Evolutionary conservation across 2,113 vertebrate genomes (phyloP).

Genomic region (Vicugna pacos): DNA sequence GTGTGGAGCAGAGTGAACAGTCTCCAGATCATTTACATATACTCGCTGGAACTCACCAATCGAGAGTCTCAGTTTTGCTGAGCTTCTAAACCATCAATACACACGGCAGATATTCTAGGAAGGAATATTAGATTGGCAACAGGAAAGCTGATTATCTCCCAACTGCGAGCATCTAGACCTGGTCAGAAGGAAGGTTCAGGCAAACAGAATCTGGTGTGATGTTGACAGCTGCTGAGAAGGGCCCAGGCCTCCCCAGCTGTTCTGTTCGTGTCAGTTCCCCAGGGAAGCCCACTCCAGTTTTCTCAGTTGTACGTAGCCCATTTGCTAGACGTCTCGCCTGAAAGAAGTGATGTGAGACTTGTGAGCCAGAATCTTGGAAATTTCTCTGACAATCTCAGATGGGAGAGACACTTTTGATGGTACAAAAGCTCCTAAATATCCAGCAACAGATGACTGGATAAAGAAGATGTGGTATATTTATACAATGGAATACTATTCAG

Average conservation of each 20-base stretch:
- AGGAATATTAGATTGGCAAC: conserved; percentile 18
- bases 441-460: no score
- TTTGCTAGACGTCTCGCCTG: conserved; percentile 1
- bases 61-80: background rate
- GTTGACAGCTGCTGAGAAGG: background rate
- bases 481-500: no score
- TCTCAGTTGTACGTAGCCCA: conserved; percentile 17
- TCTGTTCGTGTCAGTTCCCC: background rate
- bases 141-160: background rate
- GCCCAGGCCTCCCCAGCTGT: conserved; percentile 31
- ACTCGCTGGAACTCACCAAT: background rate
- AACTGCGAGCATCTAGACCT: conserved; percentile 18
- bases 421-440: background rate
- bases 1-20: background rate
- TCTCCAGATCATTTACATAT: background rate
- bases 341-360: conserved; percentile 47
- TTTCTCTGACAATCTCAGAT: background rate
- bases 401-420: conserved; percentile 8
- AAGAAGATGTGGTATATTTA: no score
- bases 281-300: conserved; percentile 31
- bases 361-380: conserved; percentile 40
- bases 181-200: conserved; percentile 64
- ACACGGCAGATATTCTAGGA: background rate
- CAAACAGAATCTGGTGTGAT: conserved; percentile 69
- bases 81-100: conserved; percentile 18